phyloP scores from a whole-genome alignment of 2,113 vertebrate genomes.

The Prunella fulvescens region DNA sequence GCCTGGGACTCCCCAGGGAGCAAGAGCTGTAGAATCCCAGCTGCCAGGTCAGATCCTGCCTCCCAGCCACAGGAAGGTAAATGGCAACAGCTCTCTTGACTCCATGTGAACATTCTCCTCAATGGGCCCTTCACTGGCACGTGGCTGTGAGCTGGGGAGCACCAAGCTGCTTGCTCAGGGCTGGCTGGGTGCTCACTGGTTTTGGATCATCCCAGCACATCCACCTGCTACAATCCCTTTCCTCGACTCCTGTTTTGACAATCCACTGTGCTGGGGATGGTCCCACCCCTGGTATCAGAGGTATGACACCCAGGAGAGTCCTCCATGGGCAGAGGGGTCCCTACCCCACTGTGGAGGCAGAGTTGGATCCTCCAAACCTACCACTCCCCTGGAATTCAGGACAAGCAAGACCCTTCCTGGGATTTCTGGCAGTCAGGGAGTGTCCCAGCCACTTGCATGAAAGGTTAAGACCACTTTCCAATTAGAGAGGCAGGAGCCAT shows the following conservation, averaged over 20 bases:
- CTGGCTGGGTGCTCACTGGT: neutral
- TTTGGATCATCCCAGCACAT: neutral
- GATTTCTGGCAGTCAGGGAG: neutral
- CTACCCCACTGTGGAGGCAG: neutral
- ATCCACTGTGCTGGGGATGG: neutral
- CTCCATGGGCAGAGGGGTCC: neutral
- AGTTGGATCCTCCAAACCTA: neutral
- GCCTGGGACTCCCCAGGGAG: conserved; percentile 15
- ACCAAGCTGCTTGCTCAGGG: neutral
- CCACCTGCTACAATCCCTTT: neutral
- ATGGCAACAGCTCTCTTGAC: neutral
- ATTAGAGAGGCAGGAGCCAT: conserved; percentile 61
- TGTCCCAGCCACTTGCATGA: conserved; percentile 1
- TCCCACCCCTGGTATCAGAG: neutral
- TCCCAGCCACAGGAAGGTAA: neutral
- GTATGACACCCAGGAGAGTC: neutral
- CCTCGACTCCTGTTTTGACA: neutral
- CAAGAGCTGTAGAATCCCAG: neutral
- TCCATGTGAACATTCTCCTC: neutral
- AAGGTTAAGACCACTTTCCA: conserved; percentile 65
- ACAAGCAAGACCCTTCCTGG: neutral
- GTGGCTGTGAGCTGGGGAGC: neutral
- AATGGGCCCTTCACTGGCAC: neutral
- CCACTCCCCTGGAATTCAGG: neutral
- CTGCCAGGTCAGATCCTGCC: neutral